A percentile compares a stretch with the other conserved stretches of the same genome.
Conservation (phyloP, 1,140 invertebrate genomes). For the Drosophila pectinifera region DNA sequence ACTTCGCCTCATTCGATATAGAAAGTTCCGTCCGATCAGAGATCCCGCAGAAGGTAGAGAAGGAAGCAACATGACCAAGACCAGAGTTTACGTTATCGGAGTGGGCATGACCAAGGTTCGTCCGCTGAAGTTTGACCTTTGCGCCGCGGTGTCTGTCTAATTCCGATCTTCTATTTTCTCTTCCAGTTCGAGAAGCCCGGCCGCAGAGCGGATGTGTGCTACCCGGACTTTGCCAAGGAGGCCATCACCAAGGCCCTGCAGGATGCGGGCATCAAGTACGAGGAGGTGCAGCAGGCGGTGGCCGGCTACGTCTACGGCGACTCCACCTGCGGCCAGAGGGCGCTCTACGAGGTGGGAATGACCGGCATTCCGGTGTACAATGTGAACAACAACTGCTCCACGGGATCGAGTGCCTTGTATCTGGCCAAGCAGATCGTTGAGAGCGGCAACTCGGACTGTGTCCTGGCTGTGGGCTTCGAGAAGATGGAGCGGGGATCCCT, state of each 20-base stretch:
- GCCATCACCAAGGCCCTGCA: slow-evolving; percentile 94
- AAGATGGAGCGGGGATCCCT: slow-evolving; percentile 98
- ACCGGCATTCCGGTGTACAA: slow-evolving; percentile 99
- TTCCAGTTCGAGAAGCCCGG: slow-evolving; percentile 92
- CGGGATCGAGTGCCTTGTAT: slow-evolving; percentile 96
- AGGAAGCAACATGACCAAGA: slow-evolving; percentile 85
- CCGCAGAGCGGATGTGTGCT: slow-evolving; percentile 92
- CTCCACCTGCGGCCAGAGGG: slow-evolving; percentile 97
- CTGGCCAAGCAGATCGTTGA: slow-evolving; percentile 96
- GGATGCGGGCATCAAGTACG: slow-evolving; percentile 93
- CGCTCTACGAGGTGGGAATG: slow-evolving; percentile 97
- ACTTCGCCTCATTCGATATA: slow-evolving; percentile 17
- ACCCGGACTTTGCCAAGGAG: slow-evolving; percentile 97
- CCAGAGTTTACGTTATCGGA: slow-evolving; percentile 95
- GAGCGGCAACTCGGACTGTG: slow-evolving; percentile 94
- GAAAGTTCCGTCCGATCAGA: slow-evolving; percentile 25
- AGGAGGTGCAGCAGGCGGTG: slow-evolving; percentile 93
- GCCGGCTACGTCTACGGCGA: slow-evolving; percentile 99
- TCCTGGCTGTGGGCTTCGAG: slow-evolving; percentile 98
- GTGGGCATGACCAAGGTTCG: slow-evolving; percentile 98
- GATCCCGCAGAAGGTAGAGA: slow-evolving; percentile 6
- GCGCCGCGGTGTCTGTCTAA: slow-evolving; percentile 1
- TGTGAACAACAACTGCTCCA: slow-evolving; percentile 99
- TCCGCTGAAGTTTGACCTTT: slow-evolving; percentile 49
- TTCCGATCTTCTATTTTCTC: background rate